These are phyloP conservation scores for Mus musculus DNA, from an alignment of 2,113 vertebrate species.

Conservation along the genomic window GRCm39 chr4:23553001-23553500, in stretches of 20 bases:
- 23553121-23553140: neutral
- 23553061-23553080: neutral
- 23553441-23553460: neutral
- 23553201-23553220: conserved; percentile 47
- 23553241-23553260: neutral
- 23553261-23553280: neutral
- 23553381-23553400: neutral
- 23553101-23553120: neutral
- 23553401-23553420: neutral
- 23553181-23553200: conserved; percentile 3
- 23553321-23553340: neutral
- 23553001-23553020: neutral
- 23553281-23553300: neutral
- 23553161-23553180: neutral
- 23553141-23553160: neutral
- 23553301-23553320: neutral
- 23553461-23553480: conserved; percentile 37
- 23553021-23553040: neutral
- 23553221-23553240: neutral
- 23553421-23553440: neutral
- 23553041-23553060: neutral
- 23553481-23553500: conserved; percentile 24
- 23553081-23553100: neutral
- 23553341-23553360: neutral
- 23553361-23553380: neutral